Conservation (phyloP, 2,113 vertebrate genomes). For the Catharus fuscescens region DNA sequence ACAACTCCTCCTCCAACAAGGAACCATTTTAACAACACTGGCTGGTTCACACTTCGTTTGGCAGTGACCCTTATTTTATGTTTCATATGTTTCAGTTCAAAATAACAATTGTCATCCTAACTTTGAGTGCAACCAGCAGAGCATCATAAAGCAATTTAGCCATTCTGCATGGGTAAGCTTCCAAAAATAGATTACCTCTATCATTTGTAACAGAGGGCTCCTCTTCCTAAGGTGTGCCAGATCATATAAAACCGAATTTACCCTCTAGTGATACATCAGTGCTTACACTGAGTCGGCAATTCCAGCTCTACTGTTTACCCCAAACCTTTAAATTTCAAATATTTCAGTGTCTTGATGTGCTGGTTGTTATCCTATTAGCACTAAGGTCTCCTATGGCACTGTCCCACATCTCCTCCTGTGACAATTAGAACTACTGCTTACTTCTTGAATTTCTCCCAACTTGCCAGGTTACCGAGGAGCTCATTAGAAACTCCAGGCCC, state of each 20-base stretch:
- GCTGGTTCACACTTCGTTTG: background rate
- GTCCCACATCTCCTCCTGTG: background rate
- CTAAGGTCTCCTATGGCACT: background rate
- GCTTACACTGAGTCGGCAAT: background rate
- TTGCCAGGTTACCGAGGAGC: rapidly evolving
- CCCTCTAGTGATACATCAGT: too few relatives aligned
- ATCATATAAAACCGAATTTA: background rate
- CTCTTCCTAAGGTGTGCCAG: background rate
- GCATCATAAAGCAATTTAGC: background rate
- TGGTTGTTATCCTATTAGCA: background rate
- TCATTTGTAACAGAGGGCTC: background rate
- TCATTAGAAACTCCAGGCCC: background rate
- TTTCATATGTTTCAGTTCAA: background rate
- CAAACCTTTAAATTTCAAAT: background rate
- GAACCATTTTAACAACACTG: background rate
- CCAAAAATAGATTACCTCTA: background rate
- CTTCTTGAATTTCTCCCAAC: too few relatives aligned
- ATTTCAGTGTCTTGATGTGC: background rate
- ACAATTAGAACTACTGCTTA: rapidly evolving
- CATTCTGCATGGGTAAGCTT: background rate
- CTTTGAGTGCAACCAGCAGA: background rate
- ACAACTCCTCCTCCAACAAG: background rate
- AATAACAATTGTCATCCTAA: rapidly evolving
- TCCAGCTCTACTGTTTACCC: background rate
- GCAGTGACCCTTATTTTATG: background rate